A percentile compares a stretch with the other conserved stretches of the same genome.
Conservation (phyloP, 1,140 invertebrate species). For the Antheraea pernyi region DNA sequence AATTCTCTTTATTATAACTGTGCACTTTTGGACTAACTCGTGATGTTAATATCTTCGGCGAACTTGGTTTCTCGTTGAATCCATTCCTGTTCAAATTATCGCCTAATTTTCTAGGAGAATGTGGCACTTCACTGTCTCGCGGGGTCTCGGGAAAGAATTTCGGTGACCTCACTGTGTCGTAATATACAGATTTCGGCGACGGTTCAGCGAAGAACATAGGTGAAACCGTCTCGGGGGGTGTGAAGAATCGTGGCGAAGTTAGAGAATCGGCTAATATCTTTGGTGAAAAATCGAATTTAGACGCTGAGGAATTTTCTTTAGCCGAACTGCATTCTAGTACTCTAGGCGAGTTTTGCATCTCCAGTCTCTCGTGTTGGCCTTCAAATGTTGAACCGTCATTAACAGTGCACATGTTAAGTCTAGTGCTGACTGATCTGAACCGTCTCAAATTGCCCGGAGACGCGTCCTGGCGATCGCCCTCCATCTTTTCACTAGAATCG, state of each 20-base stretch:
- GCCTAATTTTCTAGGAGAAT: conserved; percentile 63
- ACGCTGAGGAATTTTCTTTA: conserved; percentile 63
- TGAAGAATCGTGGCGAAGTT: conserved; percentile 67
- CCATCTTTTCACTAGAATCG: conserved; percentile 33
- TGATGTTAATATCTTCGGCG: conserved; percentile 61
- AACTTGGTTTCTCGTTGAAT: conserved; percentile 61
- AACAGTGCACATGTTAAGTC: conserved; percentile 68
- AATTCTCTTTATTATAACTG: conserved; percentile 72
- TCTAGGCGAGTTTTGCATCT: conserved; percentile 71
- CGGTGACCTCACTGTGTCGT: conserved; percentile 65
- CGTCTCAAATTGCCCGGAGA: conserved; percentile 62
- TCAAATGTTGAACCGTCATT: conserved; percentile 45
- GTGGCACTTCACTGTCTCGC: conserved; percentile 53
- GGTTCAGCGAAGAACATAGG: conserved; percentile 72
- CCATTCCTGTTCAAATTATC: conserved; percentile 67
- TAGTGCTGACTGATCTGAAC: conserved; percentile 67
- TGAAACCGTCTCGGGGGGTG: conserved; percentile 65
- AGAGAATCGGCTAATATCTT: conserved; percentile 59
- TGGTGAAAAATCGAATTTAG: conserved; percentile 72
- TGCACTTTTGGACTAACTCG: conserved; percentile 66
- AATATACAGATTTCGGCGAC: conserved; percentile 68
- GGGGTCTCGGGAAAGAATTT: conserved; percentile 70
- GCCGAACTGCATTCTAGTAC: conserved; percentile 63
- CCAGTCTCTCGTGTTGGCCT: conserved; percentile 53
- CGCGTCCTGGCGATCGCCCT: conserved; percentile 38